Evolutionary conservation across 2,797 vertebrate species (phyloP), one percentile per base, ranked within the genome.

Genomic region (Corythornis leucogaster): DNA sequence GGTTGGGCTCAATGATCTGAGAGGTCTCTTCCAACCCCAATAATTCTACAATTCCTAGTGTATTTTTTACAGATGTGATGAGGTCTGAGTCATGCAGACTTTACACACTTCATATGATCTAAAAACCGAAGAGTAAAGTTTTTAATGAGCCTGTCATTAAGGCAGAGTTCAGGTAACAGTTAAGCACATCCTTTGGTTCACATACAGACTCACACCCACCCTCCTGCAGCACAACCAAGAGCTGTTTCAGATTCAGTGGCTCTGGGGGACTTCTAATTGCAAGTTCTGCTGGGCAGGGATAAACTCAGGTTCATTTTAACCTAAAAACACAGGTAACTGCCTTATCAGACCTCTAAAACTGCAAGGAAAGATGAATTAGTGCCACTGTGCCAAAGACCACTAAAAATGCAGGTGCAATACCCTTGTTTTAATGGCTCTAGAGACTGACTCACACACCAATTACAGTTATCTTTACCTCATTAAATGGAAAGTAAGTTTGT

Each of bases 391-490:
- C n/a, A 50, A 4, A 55, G 61, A 20, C 35, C 68, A 40, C 61
- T 70, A 69, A 35, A 73, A 54, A 70, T n/a, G 42, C 78, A 93
- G 71, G 57, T 67, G 40, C 53, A 42, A 38, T 28, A 11, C 31
- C 66, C 67, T 13, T 9, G 6, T 66, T 89, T 42, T 26, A 12
- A n/a, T 11, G 71, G 80, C 71, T 73, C 31, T 14, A 8, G 61
- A 77, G 26, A 1, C 78, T 84, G 81, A 53, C 90, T 94, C 84
- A 61, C 21, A 31, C 5, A 40, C 45, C 62, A 46, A 26, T 22
- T 63, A 80, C 84, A 71, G 63, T 87, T 93, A 81, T 83, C 79
- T 78, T 51, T 5, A 82, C 50, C 68, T 93, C 94, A 82, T 92
- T 92, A 92, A 64, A 92, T 38, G 54, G 78, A 51, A 92, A 80